phyloP scores from a whole-genome alignment of 2,797 vertebrate species.

The Australoheros facetus region DNA sequence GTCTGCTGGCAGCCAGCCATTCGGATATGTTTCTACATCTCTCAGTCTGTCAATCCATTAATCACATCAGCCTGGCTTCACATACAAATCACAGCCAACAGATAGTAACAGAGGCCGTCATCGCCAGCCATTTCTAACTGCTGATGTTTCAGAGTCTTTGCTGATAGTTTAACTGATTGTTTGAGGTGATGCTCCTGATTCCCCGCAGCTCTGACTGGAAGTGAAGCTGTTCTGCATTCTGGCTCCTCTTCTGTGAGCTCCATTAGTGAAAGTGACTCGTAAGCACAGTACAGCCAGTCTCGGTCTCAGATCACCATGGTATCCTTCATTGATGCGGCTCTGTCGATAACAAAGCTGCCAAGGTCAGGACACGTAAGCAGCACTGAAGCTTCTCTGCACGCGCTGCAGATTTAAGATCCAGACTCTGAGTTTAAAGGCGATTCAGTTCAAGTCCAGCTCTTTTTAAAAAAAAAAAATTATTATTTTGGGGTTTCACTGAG shows the following conservation, averaged over 20 bases:
- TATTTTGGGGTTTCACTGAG: background rate
- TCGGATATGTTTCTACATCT: background rate
- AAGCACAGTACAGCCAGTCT: background rate
- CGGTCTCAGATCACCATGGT: background rate
- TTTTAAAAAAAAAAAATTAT: too few relatives aligned
- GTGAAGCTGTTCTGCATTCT: background rate
- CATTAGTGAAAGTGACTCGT: slow-evolving; percentile 15
- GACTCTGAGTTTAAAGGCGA: background rate
- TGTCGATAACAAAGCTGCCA: background rate
- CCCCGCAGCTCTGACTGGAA: background rate
- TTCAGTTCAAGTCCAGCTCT: background rate
- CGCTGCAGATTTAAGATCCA: background rate
- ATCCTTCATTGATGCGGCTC: background rate
- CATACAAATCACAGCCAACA: background rate
- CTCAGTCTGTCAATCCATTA: background rate
- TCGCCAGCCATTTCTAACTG: background rate
- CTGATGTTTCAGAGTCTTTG: background rate
- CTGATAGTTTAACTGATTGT: background rate
- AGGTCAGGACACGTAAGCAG: slow-evolving; percentile 19
- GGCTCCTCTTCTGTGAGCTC: background rate
- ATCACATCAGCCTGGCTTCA: background rate
- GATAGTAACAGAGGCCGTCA: background rate
- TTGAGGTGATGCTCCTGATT: background rate
- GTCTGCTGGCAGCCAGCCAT: background rate
- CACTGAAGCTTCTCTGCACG: background rate